Evolutionary conservation across 1,140 invertebrate species (phyloP), one percentile per base, ranked within the genome.

Genomic region (Lepidotrigona ventralis): DNA sequence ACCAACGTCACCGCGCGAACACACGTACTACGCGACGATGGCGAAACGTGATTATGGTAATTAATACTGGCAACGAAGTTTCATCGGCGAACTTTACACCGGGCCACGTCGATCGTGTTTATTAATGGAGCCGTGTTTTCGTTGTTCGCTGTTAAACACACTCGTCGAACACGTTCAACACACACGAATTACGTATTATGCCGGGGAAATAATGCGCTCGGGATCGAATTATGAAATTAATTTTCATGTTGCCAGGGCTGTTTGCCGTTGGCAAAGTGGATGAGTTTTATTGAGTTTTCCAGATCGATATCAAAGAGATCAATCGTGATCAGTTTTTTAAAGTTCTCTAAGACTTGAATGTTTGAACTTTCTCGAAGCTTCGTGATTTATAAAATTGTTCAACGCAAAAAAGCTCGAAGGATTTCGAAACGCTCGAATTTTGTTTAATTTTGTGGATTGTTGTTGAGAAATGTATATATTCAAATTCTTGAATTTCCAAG

Each of bases 31-130:
- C 39, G 9, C 53, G 79, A 1, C 33, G 26, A 39, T 46, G 51
- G 54, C 1, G n/a, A 56, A 75, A 81, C 60, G 54, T 60, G 63
- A 81, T 81, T 81, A 74, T 15, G 75, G 72, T 79, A 79, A 88
- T 85, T 86, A 88, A 84, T 81, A 64, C 19, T 82, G 76, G 81
- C 79, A 84, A 84, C 79, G 70, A 72, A 76, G 83, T 87, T 87
- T 85, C 74, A 76, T 71, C 85, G 85, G 77, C 68, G 60, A 84
- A 72, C 53, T 74, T 74, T 46, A 46, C 8, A 58, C 39, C 56
- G 46, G 68, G 46, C 79, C 58, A 51, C 76, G 54, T 72, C 82
- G 75, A 79, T 75, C 63, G 56, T 14, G 33, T 14, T 68, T 66
- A 78, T 70, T 79, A 70, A n/a, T 33, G 19, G 26, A 1, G 23